Evolutionary conservation across 2,113 vertebrate genomes (phyloP).

Genomic region (Formicarius rufipectus): DNA sequence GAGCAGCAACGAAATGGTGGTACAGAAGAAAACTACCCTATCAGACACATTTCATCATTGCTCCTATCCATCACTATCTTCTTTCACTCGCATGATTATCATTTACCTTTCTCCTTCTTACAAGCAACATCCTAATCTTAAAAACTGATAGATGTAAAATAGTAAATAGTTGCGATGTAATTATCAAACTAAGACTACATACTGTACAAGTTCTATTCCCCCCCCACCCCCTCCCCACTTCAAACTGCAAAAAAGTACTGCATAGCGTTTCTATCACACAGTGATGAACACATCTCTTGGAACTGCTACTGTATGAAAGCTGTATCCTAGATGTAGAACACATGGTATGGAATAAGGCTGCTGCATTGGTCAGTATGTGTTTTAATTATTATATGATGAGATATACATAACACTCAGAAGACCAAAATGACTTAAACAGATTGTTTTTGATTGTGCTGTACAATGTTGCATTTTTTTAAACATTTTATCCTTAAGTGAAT

Average conservation of each 20-base stretch:
- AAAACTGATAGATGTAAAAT: not conserved
- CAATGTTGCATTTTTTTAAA: not conserved
- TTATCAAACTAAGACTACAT: slow-evolving; percentile 11
- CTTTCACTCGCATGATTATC: slow-evolving; percentile 2
- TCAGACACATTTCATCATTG: slow-evolving; percentile 66
- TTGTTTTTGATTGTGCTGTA: not conserved
- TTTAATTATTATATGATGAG: slow-evolving; percentile 55
- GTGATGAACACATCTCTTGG: slow-evolving; percentile 62
- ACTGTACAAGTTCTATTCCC: not conserved
- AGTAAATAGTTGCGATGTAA: not conserved
- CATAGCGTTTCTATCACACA: slow-evolving; percentile 41
- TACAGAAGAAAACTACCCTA: slow-evolving; percentile 49
- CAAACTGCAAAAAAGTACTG: slow-evolving; percentile 63
- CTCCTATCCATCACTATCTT: slow-evolving; percentile 63
- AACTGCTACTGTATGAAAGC: slow-evolving; percentile 53
- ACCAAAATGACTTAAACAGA: not conserved
- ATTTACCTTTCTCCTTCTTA: slow-evolving; percentile 22
- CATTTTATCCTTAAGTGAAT: not conserved
- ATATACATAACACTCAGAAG: not conserved
- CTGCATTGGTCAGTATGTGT: slow-evolving; percentile 65
- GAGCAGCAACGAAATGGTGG: slow-evolving; percentile 72
- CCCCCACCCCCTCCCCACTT: not conserved
- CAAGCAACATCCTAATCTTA: not conserved
- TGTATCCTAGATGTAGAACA: slow-evolving; percentile 56
- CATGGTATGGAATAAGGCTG: slow-evolving; percentile 54